Conservation (phyloP, 92 coral and sea anemone species). For the Isaurus tuberculatus region DNA sequence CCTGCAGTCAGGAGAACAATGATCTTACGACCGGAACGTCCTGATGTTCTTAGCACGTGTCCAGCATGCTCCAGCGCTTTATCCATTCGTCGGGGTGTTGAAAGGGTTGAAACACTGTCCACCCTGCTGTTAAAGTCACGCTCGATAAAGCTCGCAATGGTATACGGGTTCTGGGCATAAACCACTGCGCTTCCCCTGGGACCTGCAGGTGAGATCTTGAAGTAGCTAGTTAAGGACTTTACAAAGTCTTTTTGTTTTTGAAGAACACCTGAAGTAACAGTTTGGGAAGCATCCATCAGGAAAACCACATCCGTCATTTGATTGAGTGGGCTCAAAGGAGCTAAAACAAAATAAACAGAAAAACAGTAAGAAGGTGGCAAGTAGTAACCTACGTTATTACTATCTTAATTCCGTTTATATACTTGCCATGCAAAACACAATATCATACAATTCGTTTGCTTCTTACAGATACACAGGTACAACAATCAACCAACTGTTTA, state of each 20-base stretch:
- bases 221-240: slow-evolving; percentile 15
- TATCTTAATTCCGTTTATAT: too few relatives aligned
- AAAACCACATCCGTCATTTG: slow-evolving; percentile 69
- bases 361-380: too few relatives aligned
- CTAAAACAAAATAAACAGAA: neutral
- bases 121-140: slow-evolving; percentile 41
- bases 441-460: too few relatives aligned
- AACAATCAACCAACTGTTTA: too few relatives aligned
- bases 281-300: slow-evolving; percentile 71
- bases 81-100: slow-evolving; percentile 68
- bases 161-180: slow-evolving; percentile 62
- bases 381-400: too few relatives aligned
- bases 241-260: slow-evolving; percentile 21
- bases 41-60: slow-evolving; percentile 50
- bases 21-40: slow-evolving; percentile 61
- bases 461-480: too few relatives aligned
- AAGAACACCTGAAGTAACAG: slow-evolving; percentile 50
- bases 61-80: slow-evolving; percentile 61
- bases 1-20: slow-evolving; percentile 77
- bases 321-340: slow-evolving; percentile 31
- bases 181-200: slow-evolving; percentile 56
- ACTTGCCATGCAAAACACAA: too few relatives aligned
- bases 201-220: slow-evolving; percentile 18
- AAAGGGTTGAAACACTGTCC: slow-evolving; percentile 39
- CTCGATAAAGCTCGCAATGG: slow-evolving; percentile 41